Percentiles rank a stretch among this genome's conserved stretches.
These are phyloP conservation scores for Chaitophorus viminalis DNA, from an alignment of 2,888 invertebrate genomes.

Conservation along the genomic window DNA sequence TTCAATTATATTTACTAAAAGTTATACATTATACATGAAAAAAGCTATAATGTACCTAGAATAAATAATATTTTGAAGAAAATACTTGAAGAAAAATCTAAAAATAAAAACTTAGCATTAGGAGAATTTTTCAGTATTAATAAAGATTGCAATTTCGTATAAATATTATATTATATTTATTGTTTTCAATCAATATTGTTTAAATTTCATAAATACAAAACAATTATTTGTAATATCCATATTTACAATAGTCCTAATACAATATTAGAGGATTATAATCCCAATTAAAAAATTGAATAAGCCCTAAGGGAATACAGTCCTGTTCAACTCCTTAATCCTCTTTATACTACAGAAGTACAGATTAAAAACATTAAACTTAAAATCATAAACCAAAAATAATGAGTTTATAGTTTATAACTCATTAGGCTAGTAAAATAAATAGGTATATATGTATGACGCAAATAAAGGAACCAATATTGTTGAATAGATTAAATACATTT, in stretches of 20 bases:
- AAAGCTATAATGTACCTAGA: neutral
- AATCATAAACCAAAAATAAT: conserved; percentile 12
- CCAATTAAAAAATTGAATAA: neutral
- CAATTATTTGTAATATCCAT: conserved; percentile 21
- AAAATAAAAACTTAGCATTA: neutral
- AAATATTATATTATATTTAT: conserved; percentile 21
- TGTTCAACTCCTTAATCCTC: neutral
- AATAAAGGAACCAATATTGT: neutral
- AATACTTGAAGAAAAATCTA: no score
- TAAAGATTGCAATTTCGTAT: neutral
- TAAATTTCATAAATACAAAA: conserved; percentile 18
- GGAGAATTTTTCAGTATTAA: no score
- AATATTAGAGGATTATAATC: neutral
- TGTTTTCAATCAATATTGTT: neutral
- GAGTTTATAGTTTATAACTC: neutral
- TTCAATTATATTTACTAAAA: neutral
- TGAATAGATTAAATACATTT: neutral
- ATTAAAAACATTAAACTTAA: neutral
- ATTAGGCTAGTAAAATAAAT: neutral
- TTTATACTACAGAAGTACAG: neutral
- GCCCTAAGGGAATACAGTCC: neutral
- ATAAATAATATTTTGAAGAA: neutral
- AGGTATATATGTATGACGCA: no score
- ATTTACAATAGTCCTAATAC: conserved; percentile 6
- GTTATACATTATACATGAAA: neutral